Evolutionary conservation across 2,113 vertebrate genomes (phyloP), one percentile per base, ranked within the genome.

Genomic region (Oncorhynchus nerka): DNA sequence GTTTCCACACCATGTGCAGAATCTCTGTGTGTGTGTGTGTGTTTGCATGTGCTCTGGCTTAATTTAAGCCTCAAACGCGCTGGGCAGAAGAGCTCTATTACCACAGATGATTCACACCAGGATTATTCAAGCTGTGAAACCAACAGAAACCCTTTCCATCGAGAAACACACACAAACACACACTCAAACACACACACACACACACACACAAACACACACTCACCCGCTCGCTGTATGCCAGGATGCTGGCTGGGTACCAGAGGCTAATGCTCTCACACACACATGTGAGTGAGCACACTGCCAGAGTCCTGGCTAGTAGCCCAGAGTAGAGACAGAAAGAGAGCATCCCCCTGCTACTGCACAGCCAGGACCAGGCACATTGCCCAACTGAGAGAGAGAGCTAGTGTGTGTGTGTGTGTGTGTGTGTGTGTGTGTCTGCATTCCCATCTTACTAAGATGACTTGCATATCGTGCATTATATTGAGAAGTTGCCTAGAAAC

Each of bases 31-130:
- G 62, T 65, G 19, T 77, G 57, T 66, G 57, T 49, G 34, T 49
- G 22, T 45, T 62, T 22, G 64, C 5, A 22, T 34, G 49, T 57
- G 34, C 15, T 8, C n/a, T 67, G 65, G 26, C 65, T 24, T 57
- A 20, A 20, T 62, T 16, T 68, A 30, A 20, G 28, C 30, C 20
- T 45, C 32, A 32, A 68, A 20, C 32, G 30, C 32, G 19, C 45
- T 26, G 34, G 45, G 22, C 45, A 70, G 45, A 70, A 51, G 26
- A 24, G 68, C 68, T 70, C 68, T 70, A 70, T 70, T 70, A 70
- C 68, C 68, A 24, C 68, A 70, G 45, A 70, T 70, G 13, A 70
- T 70, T 70, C 39, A 70, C 68, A 70, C 68, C 68, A 48, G 68
- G 68, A 4, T 9, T 48, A 70, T 70, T 45, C 34, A 48, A 13